Percentiles rank a stretch among this genome's conserved stretches.
phyloP scores from a whole-genome alignment of 2,113 vertebrate species.

The Bagarius yarrelli region DNA sequence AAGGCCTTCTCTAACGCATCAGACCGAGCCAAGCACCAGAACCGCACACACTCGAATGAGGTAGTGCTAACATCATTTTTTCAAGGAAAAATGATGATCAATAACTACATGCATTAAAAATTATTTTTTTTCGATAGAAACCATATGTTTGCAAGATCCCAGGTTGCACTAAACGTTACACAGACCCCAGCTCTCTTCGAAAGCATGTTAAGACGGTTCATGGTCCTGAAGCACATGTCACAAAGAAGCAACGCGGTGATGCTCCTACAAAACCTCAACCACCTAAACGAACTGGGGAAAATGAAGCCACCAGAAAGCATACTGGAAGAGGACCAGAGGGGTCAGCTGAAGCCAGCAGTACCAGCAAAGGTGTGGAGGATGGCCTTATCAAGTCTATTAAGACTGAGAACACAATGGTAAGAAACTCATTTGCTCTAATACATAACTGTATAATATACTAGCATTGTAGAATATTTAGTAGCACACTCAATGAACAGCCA shows the following conservation, averaged over 20 bases:
- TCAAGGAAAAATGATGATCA: background rate
- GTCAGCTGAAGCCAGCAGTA: slow-evolving; percentile 77
- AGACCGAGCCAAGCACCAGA: slow-evolving; percentile 97
- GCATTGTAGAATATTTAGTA: background rate
- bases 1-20: slow-evolving; percentile 99
- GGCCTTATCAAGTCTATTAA: slow-evolving; percentile 87
- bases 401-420: slow-evolving; percentile 83
- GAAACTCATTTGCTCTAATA: background rate
- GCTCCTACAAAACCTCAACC: slow-evolving; percentile 74
- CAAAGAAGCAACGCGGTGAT: slow-evolving; percentile 91
- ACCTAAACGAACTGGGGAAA: slow-evolving; percentile 83
- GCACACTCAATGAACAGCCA: background rate
- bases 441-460: background rate
- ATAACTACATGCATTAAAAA: background rate
- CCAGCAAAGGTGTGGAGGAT: slow-evolving; percentile 78
- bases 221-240: slow-evolving; percentile 92
- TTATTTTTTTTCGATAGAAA: slow-evolving; percentile 75
- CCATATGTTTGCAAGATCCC: slow-evolving; percentile 97
- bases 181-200: slow-evolving; percentile 95
- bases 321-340: slow-evolving; percentile 70
- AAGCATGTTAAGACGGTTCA: slow-evolving; percentile 98
- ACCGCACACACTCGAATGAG: slow-evolving; percentile 98
- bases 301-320: slow-evolving; percentile 76
- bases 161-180: slow-evolving; percentile 96
- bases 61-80: slow-evolving; percentile 60